These are phyloP conservation scores for Ferrisia virgata DNA, from an alignment of 2,888 invertebrate species.

Conservation along the genomic window DNA sequence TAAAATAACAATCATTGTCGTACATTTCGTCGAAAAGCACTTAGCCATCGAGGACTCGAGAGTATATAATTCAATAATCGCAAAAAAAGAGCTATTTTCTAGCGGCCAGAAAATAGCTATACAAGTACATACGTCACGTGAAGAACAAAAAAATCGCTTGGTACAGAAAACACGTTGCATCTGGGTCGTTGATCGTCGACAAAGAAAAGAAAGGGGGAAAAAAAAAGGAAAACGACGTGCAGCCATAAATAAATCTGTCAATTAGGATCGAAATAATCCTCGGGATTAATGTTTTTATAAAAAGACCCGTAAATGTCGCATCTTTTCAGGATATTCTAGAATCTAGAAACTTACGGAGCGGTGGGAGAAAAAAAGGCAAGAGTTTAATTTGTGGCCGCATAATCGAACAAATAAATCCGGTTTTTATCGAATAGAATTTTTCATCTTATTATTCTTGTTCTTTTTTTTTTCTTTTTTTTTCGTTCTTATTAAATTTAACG, in stretches of 20 bases:
- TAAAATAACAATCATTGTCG: neutral
- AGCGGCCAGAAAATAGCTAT: neutral
- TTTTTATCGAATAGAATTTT: slow-evolving; percentile 24
- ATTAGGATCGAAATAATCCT: slow-evolving; percentile 1
- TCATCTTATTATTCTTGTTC: neutral
- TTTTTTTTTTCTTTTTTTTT: neutral
- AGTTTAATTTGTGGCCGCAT: neutral
- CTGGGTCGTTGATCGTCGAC: neutral
- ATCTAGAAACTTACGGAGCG: no score
- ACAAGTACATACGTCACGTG: neutral
- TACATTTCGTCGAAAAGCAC: neutral
- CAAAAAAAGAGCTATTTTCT: neutral
- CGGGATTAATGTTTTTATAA: neutral
- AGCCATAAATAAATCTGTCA: slow-evolving; percentile 11
- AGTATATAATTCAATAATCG: neutral
- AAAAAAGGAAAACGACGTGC: neutral
- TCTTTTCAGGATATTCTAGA: neutral
- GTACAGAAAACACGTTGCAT: neutral
- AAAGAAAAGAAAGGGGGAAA: neutral
- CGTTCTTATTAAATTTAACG: slow-evolving; percentile 17
- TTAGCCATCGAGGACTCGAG: neutral
- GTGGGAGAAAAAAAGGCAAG: neutral
- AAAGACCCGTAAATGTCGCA: neutral
- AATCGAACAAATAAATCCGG: neutral
- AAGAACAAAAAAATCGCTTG: neutral